A percentile compares a stretch with the other conserved stretches of the same genome.
Conservation (phyloP, 92 coral and sea anemone species). For the Phymanthus crucifer region DNA sequence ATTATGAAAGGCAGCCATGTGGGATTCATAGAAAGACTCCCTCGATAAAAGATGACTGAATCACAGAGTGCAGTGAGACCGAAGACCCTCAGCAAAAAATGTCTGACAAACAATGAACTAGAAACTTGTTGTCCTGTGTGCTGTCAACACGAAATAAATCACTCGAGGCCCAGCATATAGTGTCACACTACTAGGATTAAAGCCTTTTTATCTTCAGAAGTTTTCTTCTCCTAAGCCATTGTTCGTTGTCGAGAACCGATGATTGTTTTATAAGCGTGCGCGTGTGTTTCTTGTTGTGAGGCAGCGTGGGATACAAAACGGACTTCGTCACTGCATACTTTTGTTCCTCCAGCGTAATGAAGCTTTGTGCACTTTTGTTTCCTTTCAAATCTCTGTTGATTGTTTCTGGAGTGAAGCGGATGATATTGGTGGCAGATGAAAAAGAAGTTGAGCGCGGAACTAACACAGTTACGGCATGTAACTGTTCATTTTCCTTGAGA, state of each 20-base stretch:
- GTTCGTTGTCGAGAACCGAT: no score
- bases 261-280: not conserved
- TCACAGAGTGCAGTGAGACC: not conserved
- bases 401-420: not conserved
- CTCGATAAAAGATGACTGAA: not conserved
- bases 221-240: not conserved
- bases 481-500: not conserved
- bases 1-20: not conserved
- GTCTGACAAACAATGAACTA: not conserved
- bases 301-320: conserved; percentile 24
- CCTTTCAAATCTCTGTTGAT: not conserved
- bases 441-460: not conserved
- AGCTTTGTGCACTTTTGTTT: conserved; percentile 10
- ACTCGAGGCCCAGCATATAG: not conserved
- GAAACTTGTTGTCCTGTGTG: not conserved
- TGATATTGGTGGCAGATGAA: not conserved
- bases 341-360: conserved; percentile 18
- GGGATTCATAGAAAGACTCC: not conserved
- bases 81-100: conserved; percentile 20
- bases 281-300: not conserved
- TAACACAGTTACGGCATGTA: not conserved
- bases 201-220: not conserved
- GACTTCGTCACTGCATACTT: conserved; percentile 9
- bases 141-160: conserved; percentile 17
- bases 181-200: not conserved